Evolutionary conservation across 2,888 invertebrate genomes (phyloP), one percentile per base, ranked within the genome.

Genomic region (Aromia moschata): DNA sequence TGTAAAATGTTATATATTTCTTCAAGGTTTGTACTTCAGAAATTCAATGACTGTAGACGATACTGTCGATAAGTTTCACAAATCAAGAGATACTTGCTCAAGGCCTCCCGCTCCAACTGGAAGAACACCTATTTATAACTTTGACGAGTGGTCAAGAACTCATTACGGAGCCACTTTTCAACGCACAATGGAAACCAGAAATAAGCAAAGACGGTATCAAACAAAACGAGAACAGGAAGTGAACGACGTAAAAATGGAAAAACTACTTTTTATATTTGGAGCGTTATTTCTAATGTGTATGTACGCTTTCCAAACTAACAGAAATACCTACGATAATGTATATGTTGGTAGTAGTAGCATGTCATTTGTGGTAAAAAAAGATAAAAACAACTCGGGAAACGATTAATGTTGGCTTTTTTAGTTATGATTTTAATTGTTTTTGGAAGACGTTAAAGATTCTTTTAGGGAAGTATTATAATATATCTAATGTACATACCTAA

Each of bases 91-190:
- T 46, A 73, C 75, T 0, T 83, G 86, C 54, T 80, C 84, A 1
- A 76, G 82, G 43, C 81, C 84, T 0, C 85, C 86, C 0, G 83
- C 84, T 0, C 81, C 84, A 61, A 80, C 85, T 57, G 90, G 90
- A 0, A 82, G 81, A 51, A 85, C 85, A n/a, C 86, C 87, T 7
- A 86, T 89, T 20, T 94, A 91, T 74, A 84, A 95, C 77, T 94
- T 92, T 79, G 94, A 95, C 74, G 86, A 88, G 64, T 95, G 93
- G 93, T 84, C 80, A 1, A 76, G 74, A 20, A 71, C 72, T 0
- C 85, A 85, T 62, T 85, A 85, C 60, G 84, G 83, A 0, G 75
- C 79, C 9, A 79, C 81, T 0, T 84, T 85, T 65, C 75, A 79
- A 9, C 72, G 80, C 1, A 76, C 79, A 2, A 55, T 56, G 60